Conservation (phyloP, 2,113 vertebrate species). For the Dryoscopus gambensis region DNA sequence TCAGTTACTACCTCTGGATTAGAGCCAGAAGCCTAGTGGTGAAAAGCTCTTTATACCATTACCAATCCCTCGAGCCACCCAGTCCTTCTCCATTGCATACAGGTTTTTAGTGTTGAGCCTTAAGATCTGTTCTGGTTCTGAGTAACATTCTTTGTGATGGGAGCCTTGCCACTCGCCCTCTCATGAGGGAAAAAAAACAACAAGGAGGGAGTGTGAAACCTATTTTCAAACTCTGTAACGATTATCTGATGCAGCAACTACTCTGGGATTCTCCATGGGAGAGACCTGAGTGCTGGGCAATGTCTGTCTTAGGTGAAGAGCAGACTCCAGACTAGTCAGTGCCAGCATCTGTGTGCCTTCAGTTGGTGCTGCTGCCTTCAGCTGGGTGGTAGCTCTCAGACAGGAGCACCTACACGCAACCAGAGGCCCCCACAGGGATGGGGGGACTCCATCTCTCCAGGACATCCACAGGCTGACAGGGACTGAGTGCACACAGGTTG, state of each 20-base stretch:
- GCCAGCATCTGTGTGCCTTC: neutral
- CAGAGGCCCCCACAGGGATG: neutral
- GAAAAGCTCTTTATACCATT: constrained; percentile 71
- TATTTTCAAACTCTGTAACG: constrained; percentile 18
- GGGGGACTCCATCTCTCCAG: neutral
- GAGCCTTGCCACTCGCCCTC: constrained; percentile 42
- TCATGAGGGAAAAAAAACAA: constrained; percentile 6
- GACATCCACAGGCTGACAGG: neutral
- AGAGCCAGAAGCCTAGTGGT: constrained; percentile 63
- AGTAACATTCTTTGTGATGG: constrained; percentile 57
- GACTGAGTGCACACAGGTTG: neutral
- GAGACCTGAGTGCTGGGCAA: neutral
- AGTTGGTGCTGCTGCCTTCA: neutral
- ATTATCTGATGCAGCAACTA: neutral
- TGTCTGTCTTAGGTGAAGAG: neutral
- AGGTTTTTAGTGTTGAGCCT: constrained; percentile 54
- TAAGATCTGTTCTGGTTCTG: constrained; percentile 55
- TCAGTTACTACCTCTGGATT: constrained; percentile 67
- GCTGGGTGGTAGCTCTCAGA: neutral
- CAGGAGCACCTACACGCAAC: neutral
- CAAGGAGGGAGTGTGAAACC: constrained; percentile 20
- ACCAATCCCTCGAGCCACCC: constrained; percentile 58
- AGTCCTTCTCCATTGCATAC: constrained; percentile 59
- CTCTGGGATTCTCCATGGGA: neutral
- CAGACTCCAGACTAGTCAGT: neutral